Base-by-base conservation (phyloP, 2,888 invertebrate genomes). In the Macaria notata region DNA sequence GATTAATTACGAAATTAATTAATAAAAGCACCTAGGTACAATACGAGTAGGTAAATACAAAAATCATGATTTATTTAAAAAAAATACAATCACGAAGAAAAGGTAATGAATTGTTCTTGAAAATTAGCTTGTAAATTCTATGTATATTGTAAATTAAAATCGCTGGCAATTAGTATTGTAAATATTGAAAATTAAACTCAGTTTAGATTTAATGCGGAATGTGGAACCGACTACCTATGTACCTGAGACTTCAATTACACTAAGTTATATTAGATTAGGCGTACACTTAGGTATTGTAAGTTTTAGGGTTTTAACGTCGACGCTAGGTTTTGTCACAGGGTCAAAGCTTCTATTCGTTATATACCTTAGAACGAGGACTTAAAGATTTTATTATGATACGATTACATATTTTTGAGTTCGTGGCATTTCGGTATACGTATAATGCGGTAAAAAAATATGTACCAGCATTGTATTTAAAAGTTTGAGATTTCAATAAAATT, bases 231-330 rank as follows among this genome's bases (percentile, higher is more conserved):
- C 85, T 77, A 87, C 66, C 65, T 65, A 58, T 81, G 90, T 90
- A 90, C 90, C 90, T 90, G 90, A 90, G 81, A 78, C 74, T 88
- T 89, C 89, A 89, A 90, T 90, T 90, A 89, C 82, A 86, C 79
- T 89, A 86, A 86, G 86, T 80, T 69, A 85, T 66, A 31, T 47
- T 83, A 83, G 78, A 78, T 83, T 87, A 88, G 84, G 75, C 72
- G 83, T 88, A 88, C 82, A 70, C 72, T 84, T 86, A 88, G 85
- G 76, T 78, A 55, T 59, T 73, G 75, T 72, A 77, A 83, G 80
- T 76, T 85, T 81, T 88, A 88, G 83, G 80, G 81, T 81, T 81
- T 76, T 83, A 85, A 81, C 78, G 81, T 80, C 70, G 85, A 78
- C 76, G 84, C 83, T 88, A 86, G 85, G 83, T 88, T 87, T 83